Conservation (phyloP, 2,113 vertebrate species). For the Pollimyrus isidori region DNA sequence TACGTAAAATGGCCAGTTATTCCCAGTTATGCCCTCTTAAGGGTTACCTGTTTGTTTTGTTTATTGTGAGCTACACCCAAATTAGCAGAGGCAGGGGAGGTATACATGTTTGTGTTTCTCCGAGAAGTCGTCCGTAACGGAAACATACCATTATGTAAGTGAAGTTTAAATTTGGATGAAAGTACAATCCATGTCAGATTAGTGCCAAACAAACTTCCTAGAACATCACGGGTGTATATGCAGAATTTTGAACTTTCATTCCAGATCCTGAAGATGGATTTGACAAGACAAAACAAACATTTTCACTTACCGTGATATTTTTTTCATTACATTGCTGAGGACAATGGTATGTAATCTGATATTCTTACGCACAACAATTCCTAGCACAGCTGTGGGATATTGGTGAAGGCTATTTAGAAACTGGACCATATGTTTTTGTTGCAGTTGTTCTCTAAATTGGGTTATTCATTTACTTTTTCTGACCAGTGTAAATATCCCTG, state of each 20-base stretch:
- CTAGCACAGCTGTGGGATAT: conserved; percentile 39
- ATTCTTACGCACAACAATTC: conserved; percentile 29
- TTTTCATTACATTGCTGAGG: not conserved
- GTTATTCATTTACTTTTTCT: not conserved
- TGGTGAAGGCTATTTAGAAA: not conserved
- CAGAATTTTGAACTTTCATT: not conserved
- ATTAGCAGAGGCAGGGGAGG: not conserved
- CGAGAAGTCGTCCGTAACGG: not conserved
- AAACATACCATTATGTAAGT: not conserved
- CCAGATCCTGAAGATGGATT: not conserved
- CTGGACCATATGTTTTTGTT: not conserved
- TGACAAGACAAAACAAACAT: not conserved
- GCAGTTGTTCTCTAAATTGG: conserved; percentile 3
- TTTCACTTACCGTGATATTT: not conserved
- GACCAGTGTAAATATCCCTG: not conserved
- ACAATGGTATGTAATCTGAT: conserved; percentile 2
- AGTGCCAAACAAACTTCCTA: not conserved
- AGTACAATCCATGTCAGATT: not conserved
- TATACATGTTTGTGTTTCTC: not conserved
- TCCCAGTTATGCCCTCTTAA: not conserved
- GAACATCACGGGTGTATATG: not conserved
- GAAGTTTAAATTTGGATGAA: not conserved
- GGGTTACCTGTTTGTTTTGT: not conserved
- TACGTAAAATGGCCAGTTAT: not conserved
- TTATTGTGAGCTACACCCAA: not conserved